These are phyloP conservation scores for Sussaba pulchella DNA, from an alignment of 2,888 invertebrate species.

Conservation along the genomic window DNA sequence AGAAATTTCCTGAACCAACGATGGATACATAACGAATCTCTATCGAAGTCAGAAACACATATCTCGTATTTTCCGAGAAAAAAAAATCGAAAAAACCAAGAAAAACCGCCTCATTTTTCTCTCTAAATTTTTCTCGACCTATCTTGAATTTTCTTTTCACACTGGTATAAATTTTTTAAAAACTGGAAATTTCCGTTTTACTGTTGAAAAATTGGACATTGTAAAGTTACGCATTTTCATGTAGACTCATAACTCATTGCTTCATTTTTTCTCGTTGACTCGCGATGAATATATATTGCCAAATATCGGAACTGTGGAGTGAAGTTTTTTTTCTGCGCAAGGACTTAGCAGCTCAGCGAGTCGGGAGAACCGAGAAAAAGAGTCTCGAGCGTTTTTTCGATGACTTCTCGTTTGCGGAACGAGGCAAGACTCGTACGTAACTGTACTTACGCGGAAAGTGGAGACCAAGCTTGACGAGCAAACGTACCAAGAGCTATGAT, in stretches of 20 bases:
- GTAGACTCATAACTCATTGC: background rate
- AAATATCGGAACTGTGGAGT: slow-evolving; percentile 1
- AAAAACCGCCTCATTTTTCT: too few relatives aligned
- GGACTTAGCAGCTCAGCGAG: slow-evolving; percentile 8
- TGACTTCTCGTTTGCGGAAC: slow-evolving; percentile 4
- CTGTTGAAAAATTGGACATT: background rate
- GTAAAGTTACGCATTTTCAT: background rate
- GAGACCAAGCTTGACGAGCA: background rate
- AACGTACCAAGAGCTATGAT: background rate
- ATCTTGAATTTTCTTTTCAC: too few relatives aligned
- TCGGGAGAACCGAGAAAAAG: background rate
- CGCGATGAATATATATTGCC: background rate
- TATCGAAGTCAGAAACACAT: background rate
- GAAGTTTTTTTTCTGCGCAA: background rate
- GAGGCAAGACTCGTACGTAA: slow-evolving; percentile 2
- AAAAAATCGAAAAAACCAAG: too few relatives aligned
- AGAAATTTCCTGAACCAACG: background rate
- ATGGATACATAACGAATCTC: background rate
- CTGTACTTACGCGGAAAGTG: background rate
- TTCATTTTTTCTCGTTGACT: too few relatives aligned
- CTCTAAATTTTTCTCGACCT: too few relatives aligned
- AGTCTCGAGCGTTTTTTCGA: slow-evolving; percentile 8
- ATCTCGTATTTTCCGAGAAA: too few relatives aligned
- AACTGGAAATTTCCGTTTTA: too few relatives aligned
- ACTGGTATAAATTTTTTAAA: too few relatives aligned